These are phyloP conservation scores for Ormyrus nitidulus DNA, from an alignment of 2,888 invertebrate genomes.

Conservation along the genomic window DNA sequence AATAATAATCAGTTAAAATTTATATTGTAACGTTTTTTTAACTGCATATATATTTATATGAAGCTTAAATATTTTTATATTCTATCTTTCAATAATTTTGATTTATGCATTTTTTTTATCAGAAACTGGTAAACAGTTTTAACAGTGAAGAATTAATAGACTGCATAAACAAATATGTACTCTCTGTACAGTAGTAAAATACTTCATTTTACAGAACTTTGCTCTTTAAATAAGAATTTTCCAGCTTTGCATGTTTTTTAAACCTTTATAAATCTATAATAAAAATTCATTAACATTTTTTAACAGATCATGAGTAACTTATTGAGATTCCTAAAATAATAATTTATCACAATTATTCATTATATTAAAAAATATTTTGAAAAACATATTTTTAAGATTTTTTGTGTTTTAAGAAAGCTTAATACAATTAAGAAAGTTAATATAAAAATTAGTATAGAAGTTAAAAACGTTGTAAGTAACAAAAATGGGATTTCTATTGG, in stretches of 20 bases:
- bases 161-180: conserved; percentile 9
- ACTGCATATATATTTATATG: conserved; percentile 40
- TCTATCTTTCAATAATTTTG: conserved; percentile 28
- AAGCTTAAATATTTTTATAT: conserved; percentile 9
- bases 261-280: neutral
- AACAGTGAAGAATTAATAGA: conserved; percentile 38
- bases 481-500: conserved; percentile 55
- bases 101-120: conserved; percentile 19
- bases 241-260: neutral
- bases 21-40: conserved; percentile 32
- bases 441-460: conserved; percentile 4
- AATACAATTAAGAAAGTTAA: conserved; percentile 16
- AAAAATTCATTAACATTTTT: conserved; percentile 4
- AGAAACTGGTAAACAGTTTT: conserved; percentile 13
- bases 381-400: conserved; percentile 7
- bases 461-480: conserved; percentile 13
- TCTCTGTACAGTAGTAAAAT: conserved; percentile 38
- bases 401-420: conserved; percentile 11
- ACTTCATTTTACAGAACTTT: conserved; percentile 21
- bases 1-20: conserved; percentile 35
- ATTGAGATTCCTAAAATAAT: conserved; percentile 17
- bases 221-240: neutral
- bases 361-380: neutral
- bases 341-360: conserved; percentile 1
- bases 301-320: neutral